Base-by-base conservation (phyloP, 2,888 invertebrate species). In the Andricus curvator region DNA sequence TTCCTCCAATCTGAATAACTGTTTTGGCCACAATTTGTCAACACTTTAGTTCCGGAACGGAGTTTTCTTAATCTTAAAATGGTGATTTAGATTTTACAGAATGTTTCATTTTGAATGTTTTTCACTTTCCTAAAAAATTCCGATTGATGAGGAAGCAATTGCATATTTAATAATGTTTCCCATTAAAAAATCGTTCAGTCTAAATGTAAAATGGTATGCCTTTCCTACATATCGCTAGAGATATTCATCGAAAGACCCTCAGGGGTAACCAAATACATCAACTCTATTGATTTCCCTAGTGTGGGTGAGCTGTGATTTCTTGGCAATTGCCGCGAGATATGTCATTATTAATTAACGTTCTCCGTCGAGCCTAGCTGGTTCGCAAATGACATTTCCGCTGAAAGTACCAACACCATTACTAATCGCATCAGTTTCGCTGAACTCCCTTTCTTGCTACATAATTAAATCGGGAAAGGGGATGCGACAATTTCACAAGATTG, bases 401-500 rank as follows among this genome's bases (percentile, higher is more conserved):
- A 20, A 70, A 51, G 48, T 70, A 70, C 48, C 48, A 48, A 48
- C 68, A 68, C 48, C 48, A 48, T 68, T 51, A 48, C 51, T 33
- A 51, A 70, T 70, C 29, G 25, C 20, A 48, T 48, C 48, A 17
- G 48, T 48, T 17, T 48, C 48, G 5, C 48, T 48, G 29, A 70
- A 70, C 48, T 51, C 68, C 48, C 48, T 48, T 48, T 56, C 51
- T 56, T 56, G 9, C 51, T 48, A 25, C 68, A 25, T 68, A 68
- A 68, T 68, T 68, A 68, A 48, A 68, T 68, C 68, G 9, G 20
- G 48, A 48, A 29, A 68, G 25, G 48, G 25, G 25, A 22, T 68
- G 68, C 25, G 68, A 29, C 68, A 68, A 68, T 68, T 48, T 68
- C 29, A 29, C 48, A 48, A 68, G 17, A 48, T 68, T 68, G 29